Percentiles rank a stretch among this genome's conserved stretches.
Conservation (phyloP, 37 sponge, comb jelly and placozoan species). For the Eunapius fragilis region DNA sequence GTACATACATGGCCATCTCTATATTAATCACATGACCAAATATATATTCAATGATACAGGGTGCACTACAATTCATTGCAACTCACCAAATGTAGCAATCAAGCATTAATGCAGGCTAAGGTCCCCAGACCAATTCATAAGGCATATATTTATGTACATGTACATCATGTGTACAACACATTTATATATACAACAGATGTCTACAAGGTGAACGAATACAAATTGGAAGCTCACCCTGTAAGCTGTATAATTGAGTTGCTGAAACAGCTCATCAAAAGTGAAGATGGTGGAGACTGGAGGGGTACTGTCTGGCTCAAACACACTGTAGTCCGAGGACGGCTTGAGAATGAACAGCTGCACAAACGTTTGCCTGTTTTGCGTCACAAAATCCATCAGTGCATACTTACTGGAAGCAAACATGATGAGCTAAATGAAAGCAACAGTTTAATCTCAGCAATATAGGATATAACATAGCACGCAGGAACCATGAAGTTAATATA, state of each 20-base stretch:
- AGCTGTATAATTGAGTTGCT: background rate
- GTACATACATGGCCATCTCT: too few species aligned
- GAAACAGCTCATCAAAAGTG: constrained; percentile 6
- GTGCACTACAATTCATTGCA: too few species aligned
- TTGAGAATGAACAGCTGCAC: constrained; percentile 4
- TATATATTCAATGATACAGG: too few species aligned
- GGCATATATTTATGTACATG: too few species aligned
- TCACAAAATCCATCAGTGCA: background rate
- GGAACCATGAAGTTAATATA: too few species aligned
- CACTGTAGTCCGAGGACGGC: background rate
- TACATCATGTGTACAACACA: too few species aligned
- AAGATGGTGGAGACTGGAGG: constrained; percentile 13
- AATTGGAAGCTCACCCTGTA: background rate
- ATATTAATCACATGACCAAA: too few species aligned
- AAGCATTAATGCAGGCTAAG: too few species aligned
- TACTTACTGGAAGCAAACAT: background rate
- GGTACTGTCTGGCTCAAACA: background rate
- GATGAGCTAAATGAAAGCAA: background rate
- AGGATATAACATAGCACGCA: too few species aligned
- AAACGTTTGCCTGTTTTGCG: constrained; percentile 13
- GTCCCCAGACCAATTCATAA: too few species aligned
- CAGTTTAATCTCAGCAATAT: background rate
- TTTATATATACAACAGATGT: too few species aligned
- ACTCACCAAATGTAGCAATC: too few species aligned
- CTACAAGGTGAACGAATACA: background rate